Evolutionary conservation across 2,797 vertebrate species (phyloP), one percentile per base, ranked within the genome.

Genomic region (Numenius phaeopus): DNA sequence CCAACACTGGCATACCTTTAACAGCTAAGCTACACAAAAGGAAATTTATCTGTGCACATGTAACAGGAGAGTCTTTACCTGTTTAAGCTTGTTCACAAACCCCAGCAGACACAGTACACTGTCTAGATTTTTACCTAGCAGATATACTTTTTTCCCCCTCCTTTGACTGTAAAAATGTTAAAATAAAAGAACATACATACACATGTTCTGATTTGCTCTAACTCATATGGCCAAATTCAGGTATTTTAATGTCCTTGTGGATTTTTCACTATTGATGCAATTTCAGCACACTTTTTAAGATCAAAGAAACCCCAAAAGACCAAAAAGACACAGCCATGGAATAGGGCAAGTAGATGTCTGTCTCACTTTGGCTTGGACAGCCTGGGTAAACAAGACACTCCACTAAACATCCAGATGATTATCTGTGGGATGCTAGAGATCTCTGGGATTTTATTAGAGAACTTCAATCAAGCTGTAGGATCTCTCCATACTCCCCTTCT

Each of bases 21-120:
- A 77, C 71, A 90, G 62, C 39, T 42, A 24, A 54, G 40, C 75
- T 37, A 34, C 87, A 81, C 75, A 83, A 71, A 81, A 92, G 54
- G 84, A 86, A 88, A 95, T 83, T 39, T 69, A 94, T 26, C 82
- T 90, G 47, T 49, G 47, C 61, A 69, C n/a, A 30, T 27, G 46
- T 58, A 97, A 92, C 52, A 77, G 44, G 21, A 91, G 52, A 87
- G 39, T 29, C 69, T 87, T 84, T 22, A 87, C 78, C 78, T 85
- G 90, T 80, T 92, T 24, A 59, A 93, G 72, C 93, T 90, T 86
- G 89, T 44, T 83, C 92, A 83, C 65, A 83, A 93, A 58, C n/a
- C 39, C 61, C 71, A 83, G 44, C 69, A 89, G 46, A 75, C n/a
- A 72, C 14, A 84, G 65, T 4, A 64, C 13, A 27, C 0, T 21